These are phyloP conservation scores for Chrysaora quinquecirrha DNA, from an alignment of 30 jellyfish, hydroid and myxozoan species.

Conservation along the genomic window DNA sequence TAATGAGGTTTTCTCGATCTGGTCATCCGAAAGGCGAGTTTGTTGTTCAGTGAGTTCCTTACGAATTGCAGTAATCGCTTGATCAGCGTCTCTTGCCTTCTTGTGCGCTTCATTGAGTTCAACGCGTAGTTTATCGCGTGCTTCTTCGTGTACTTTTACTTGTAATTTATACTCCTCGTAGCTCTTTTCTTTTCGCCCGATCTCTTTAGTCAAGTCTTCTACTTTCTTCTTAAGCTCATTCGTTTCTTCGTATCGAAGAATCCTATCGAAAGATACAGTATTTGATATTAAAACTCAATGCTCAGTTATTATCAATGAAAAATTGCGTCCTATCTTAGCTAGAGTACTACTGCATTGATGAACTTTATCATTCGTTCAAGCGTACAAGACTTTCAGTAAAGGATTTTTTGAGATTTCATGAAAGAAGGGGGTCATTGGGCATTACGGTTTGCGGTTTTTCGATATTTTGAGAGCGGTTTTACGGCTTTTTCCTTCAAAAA, in stretches of 20 bases:
- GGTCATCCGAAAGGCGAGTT: slow-evolving; percentile 49
- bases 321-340: too few species aligned
- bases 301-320: too few species aligned
- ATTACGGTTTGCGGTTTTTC: too few species aligned
- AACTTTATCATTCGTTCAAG: too few species aligned
- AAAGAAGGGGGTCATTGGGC: too few species aligned
- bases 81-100: slow-evolving; percentile 39
- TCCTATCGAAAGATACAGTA: slow-evolving; percentile 31
- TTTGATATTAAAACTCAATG: background rate
- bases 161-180: slow-evolving; percentile 61
- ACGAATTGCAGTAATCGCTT: slow-evolving; percentile 10
- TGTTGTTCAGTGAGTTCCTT: slow-evolving; percentile 47
- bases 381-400: too few species aligned
- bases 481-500: too few species aligned
- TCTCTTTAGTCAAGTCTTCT: slow-evolving; percentile 56
- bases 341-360: too few species aligned
- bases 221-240: slow-evolving; percentile 45
- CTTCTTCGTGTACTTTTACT: slow-evolving; percentile 71
- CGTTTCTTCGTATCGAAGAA: slow-evolving; percentile 80
- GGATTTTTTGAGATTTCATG: too few species aligned
- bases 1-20: slow-evolving; percentile 45
- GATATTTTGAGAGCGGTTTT: too few species aligned
- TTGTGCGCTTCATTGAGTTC: slow-evolving; percentile 66
- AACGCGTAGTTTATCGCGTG: slow-evolving; percentile 57
- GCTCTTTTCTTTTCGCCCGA: slow-evolving; percentile 59